Base-by-base conservation (phyloP, 1,140 invertebrate species). In the Hylyphantes graminicola region DNA sequence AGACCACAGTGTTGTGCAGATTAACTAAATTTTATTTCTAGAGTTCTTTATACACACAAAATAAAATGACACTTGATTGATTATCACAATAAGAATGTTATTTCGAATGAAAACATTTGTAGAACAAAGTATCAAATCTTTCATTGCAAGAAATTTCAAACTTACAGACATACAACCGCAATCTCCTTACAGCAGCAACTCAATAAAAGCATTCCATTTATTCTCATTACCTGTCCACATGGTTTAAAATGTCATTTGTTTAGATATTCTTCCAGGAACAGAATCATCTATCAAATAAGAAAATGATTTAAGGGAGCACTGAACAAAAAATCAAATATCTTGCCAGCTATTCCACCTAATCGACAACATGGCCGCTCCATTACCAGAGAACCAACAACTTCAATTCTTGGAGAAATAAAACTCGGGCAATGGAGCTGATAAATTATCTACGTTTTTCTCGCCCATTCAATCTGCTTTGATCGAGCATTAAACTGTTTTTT, bases 391-490 rank as follows among this genome's bases (percentile, higher is more conserved):
- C 61, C 50, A 65, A 48, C 50, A 7, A 48, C 61, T 61, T 78
- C 76, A 78, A 78, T 65, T 78, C 67, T 55, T 54, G 61, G 48
- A 78, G 65, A 65, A 64, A 67, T 78, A 67, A 54, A 63, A 78
- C 48, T 78, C 48, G 48, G 48, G 61, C 76, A 64, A 78, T 78
- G 76, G 67, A 77, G 65, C 67, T 65, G 67, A 78, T 78, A 78
- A 78, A 54, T 78, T 78, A 78, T 78, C 76, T 64, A 19, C 35
- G 17, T 7, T 11, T 55, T 78, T 57, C 54, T 19, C 35, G 65
- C 67, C 55, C 72, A 35, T 74, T 72, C 54, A 19, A 55, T 74
- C 54, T 57, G 9, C 48, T 57, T 74, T 57, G 72, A 57, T 74
- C 55, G 72, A 12, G 19, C 13, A 35, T 35, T 35, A 35, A 35